Base-by-base conservation (phyloP, 2,797 vertebrate genomes). In the Anomalospiza imberbis region DNA sequence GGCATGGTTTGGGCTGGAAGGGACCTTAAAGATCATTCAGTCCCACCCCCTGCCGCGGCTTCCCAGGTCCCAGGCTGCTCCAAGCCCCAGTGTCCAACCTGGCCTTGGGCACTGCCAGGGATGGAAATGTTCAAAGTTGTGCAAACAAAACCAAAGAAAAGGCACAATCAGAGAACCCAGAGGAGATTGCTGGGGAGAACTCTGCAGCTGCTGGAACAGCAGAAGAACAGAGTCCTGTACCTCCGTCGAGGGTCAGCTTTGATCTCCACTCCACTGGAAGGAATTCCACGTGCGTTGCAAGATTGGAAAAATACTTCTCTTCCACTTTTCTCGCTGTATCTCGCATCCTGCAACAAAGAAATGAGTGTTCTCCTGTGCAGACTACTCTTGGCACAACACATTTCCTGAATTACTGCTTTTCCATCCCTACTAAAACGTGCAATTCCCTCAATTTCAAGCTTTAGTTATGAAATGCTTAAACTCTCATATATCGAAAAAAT, bases 221-320 rank as follows among this genome's bases (percentile, higher is more conserved):
- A 9, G 34, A 48, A 86, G 88, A 55, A 60, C 11, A 3, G 58
- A 84, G 67, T 6, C 16, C 75, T 9, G 12, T 97, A 99, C 99
- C 99, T 98, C 99, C 99, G 90, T 99, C 99, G 45, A 99, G 98
- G 72, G 98, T 95, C 40, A 99, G 98, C 93, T 99, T 99, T 48
- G 99, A 99, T 70, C 99, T 98, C 99, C 99, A 99, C 95, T 99
- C 99, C 50, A 99, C 99, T 4, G 99, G 99, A 40, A 99, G 98
- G 95, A 99, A 99, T 97, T 99, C 99, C 85, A 99, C 99, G 14
- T 99, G 99, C 0, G 99, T 98, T 42, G 98, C 98, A 95, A 99
- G 98, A 73, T 99, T 98, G 28, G 98, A 97, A 98, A 99, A 99
- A 97, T 99, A 99, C 73, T 98, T 99, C 94, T 99, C 99, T 97